phyloP scores from a whole-genome alignment of 2,797 vertebrate species.

The Phrynocephalus guinanensis region DNA sequence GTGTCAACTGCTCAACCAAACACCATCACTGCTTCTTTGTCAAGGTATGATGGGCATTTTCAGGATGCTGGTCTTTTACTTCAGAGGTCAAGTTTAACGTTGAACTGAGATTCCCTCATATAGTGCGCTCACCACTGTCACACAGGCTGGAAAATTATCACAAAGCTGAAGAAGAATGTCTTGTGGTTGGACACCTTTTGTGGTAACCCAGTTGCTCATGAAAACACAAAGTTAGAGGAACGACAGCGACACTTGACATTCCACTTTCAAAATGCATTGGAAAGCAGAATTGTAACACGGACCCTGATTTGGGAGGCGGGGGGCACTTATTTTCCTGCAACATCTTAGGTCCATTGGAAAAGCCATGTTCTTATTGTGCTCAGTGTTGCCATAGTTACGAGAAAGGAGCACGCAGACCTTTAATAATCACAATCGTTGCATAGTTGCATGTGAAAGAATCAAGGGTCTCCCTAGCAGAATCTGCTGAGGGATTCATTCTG shows the following conservation, averaged over 20 bases:
- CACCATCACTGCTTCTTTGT: not conserved
- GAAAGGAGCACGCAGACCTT: conserved; percentile 54
- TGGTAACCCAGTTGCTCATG: not conserved
- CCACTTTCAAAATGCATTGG: conserved; percentile 51
- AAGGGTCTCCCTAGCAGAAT: conserved; percentile 57
- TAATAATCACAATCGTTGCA: conserved; percentile 61
- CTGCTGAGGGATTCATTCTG: conserved; percentile 56
- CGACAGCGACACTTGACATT: conserved; percentile 21
- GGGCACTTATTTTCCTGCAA: conserved; percentile 60
- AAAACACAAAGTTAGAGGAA: not conserved
- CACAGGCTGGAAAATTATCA: not conserved
- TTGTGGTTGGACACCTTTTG: not conserved
- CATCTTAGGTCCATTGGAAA: conserved; percentile 54
- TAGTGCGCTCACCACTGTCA: not conserved
- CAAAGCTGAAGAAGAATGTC: not conserved
- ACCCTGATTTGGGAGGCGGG: conserved; percentile 55
- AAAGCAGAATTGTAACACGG: conserved; percentile 55
- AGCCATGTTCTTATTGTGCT: conserved; percentile 38
- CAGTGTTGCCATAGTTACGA: conserved; percentile 69
- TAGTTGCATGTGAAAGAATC: conserved; percentile 58
- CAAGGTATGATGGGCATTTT: not conserved
- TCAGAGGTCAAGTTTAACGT: not conserved
- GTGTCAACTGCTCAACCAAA: not conserved
- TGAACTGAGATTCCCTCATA: not conserved
- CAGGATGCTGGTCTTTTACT: not conserved